Base-by-base conservation (phyloP, 2,888 invertebrate species). In the Sesia bembeciformis region DNA sequence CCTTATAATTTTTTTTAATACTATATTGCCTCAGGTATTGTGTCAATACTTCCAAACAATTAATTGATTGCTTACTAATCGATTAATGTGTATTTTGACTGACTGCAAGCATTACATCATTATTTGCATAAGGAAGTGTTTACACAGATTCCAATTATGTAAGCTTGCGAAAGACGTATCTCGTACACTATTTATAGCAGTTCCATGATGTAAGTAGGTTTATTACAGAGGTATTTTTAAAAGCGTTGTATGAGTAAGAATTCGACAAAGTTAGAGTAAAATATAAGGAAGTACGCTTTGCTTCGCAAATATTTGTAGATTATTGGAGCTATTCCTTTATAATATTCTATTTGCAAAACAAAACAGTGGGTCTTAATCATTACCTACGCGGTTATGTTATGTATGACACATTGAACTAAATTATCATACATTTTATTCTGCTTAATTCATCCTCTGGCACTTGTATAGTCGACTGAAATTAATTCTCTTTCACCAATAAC, bases 61-160 rank as follows among this genome's bases (percentile, higher is more conserved):
- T 23, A 23, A 23, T 23, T 23, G 23, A 23, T 23, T 23, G 23
- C 4, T 46, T 46, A 43, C 43, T 43, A 46, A 8, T 8, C 8
- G 46, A 46, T 46, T 46, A 46, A 46, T 8, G 5, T 8, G 23
- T 46, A 5, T 46, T 46, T 46, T 46, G 46, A 46, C 46, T 46
- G 8, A 46, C 23, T 7, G 6, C 39, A 38, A 39, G 6, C 39
- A 50, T 83, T 81, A 76, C 83, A 76, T 82, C 80, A 83, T 76
- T 81, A 78, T 82, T 81, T 82, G 82, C 78, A 74, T 71, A 77
- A 78, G 79, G 78, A 78, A 80, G 73, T 74, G 68, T 74, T 66
- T 70, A 66, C 64, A 64, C 67, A 62, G 60, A 69, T 67, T 64
- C 68, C 66, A 65, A 69, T 69, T 70, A 65, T 58, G 63, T 60